Percentiles rank a stretch among this genome's conserved stretches.
Conservation (phyloP, 2,113 vertebrate genomes). For the Rhodinocichla rosea region DNA sequence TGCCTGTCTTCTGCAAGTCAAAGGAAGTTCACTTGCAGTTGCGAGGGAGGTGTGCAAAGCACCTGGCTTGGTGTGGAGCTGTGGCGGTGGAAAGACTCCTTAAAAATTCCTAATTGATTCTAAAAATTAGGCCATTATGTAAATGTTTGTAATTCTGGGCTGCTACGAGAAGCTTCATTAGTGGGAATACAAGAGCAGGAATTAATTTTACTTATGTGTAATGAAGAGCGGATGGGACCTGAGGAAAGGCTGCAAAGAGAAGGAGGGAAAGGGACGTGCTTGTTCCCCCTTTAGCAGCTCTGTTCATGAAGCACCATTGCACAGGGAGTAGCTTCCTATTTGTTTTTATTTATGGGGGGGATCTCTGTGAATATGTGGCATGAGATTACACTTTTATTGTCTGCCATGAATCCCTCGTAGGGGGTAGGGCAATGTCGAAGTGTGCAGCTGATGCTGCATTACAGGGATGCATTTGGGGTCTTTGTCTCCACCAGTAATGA, state of each 20-base stretch:
- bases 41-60: background rate
- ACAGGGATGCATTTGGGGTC: background rate
- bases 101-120: conserved; percentile 27
- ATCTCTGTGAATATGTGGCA: background rate
- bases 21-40: background rate
- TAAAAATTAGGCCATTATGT: conserved; percentile 22
- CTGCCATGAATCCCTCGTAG: background rate
- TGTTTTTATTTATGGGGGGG: background rate
- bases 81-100: background rate
- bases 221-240: background rate
- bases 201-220: conserved; percentile 18
- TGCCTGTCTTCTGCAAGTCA: background rate
- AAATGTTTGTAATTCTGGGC: conserved; percentile 43
- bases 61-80: background rate
- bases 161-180: conserved; percentile 36
- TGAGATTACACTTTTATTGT: background rate
- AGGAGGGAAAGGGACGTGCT: background rate
- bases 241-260: background rate
- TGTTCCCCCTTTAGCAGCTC: background rate
- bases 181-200: conserved; percentile 5
- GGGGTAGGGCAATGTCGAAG: background rate
- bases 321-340: background rate
- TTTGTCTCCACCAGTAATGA: background rate
- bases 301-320: background rate
- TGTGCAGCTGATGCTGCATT: background rate